A percentile compares a stretch with the other conserved stretches of the same genome.
Evolutionary conservation across 1,140 invertebrate species (phyloP).

Genomic region (Diorhabda sublineata): DNA sequence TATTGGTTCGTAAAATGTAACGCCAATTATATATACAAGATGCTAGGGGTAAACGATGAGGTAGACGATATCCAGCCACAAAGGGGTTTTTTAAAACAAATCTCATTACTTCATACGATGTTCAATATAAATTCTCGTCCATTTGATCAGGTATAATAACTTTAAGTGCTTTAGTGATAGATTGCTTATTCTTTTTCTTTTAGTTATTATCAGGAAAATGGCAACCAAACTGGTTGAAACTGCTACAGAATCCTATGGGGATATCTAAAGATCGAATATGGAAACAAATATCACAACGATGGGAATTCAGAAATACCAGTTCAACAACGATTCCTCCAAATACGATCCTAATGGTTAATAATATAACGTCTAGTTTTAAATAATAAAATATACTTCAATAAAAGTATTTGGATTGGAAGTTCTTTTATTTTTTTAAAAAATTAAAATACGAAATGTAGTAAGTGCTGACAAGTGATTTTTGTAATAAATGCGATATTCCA

Average conservation of each 20-base stretch:
- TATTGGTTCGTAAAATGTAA: slow-evolving; percentile 65
- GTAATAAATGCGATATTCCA: too few species aligned
- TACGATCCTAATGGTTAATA: slow-evolving; percentile 31
- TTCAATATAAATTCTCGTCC: slow-evolving; percentile 67
- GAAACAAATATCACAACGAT: slow-evolving; percentile 51
- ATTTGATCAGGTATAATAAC: slow-evolving; percentile 62
- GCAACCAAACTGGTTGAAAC: slow-evolving; percentile 53
- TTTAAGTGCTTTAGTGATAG: slow-evolving; percentile 9
- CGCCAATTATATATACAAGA: slow-evolving; percentile 61
- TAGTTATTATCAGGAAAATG: slow-evolving; percentile 37
- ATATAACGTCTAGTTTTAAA: slow-evolving; percentile 32
- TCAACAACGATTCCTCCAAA: slow-evolving; percentile 21
- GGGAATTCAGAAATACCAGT: slow-evolving; percentile 47
- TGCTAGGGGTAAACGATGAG: slow-evolving; percentile 52
- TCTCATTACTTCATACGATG: slow-evolving; percentile 65
- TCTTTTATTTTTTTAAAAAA: too few species aligned
- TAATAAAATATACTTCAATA: slow-evolving; percentile 12
- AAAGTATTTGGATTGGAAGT: too few species aligned
- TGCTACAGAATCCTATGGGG: slow-evolving; percentile 54
- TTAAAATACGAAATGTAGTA: too few species aligned
- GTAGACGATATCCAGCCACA: slow-evolving; percentile 43
- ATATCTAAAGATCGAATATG: slow-evolving; percentile 53
- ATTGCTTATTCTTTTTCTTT: slow-evolving; percentile 9
- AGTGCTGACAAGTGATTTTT: too few species aligned
- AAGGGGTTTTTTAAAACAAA: slow-evolving; percentile 50